A percentile compares a stretch with the other conserved stretches of the same genome.
phyloP scores from a whole-genome alignment of 2,113 vertebrate species.

The Spheniscus mendiculus region DNA sequence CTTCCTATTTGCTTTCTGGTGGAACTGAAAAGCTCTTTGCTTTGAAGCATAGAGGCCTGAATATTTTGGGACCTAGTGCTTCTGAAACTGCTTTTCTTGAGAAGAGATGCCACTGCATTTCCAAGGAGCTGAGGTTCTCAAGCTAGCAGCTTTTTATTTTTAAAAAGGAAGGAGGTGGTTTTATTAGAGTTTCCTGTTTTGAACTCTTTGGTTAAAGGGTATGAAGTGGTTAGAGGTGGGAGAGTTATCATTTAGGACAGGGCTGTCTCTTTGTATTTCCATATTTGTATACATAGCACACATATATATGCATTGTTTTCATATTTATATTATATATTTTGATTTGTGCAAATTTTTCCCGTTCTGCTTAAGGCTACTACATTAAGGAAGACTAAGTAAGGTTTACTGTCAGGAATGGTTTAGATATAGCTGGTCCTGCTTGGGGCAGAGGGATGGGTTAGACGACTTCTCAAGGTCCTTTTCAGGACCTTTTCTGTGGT shows the following conservation, averaged over 20 bases:
- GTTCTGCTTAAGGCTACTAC: neutral
- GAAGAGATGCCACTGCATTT: neutral
- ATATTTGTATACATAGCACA: neutral
- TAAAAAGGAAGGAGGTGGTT: constrained; percentile 36
- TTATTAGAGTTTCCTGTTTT: constrained; percentile 50
- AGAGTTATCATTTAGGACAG: neutral
- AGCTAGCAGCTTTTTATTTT: neutral
- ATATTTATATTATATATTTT: neutral
- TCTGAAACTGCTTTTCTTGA: neutral
- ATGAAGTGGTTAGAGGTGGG: neutral
- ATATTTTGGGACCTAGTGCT: neutral
- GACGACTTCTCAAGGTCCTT: neutral
- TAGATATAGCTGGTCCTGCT: constrained; percentile 5
- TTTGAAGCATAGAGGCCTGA: neutral
- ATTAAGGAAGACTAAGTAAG: neutral
- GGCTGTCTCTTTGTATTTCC: neutral
- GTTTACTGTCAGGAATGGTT: constrained; percentile 30
- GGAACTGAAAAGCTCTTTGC: neutral
- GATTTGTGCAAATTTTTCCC: neutral
- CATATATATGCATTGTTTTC: neutral
- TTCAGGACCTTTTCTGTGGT: neutral
- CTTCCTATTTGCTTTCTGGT: neutral
- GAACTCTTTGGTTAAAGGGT: neutral
- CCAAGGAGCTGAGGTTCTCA: neutral
- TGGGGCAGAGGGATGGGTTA: neutral